Base-by-base conservation (phyloP, 2,888 invertebrate genomes). In the Drosophila prostipennis region DNA sequence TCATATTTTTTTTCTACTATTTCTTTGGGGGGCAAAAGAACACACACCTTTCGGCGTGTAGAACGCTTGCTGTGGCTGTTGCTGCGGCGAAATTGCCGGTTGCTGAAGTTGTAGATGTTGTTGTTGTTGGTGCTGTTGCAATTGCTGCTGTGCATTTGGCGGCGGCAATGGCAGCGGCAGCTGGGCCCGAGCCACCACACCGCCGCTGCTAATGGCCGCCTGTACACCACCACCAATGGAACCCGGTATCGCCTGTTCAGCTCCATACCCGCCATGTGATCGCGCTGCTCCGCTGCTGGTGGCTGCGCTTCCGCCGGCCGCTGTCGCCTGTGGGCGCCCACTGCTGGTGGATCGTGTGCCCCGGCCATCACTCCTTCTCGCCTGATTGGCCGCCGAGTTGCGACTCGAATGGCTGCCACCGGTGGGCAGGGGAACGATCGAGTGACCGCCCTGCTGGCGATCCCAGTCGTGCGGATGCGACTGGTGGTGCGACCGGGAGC, bases 31-130 rank as follows among this genome's bases (percentile, higher is more conserved):
- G 46, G 14, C 63, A 61, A 53, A 67, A 76, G 77, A 81, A 87
- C 77, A 91, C 92, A 90, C 92, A 95, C 95, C 95, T 95, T 95
- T 95, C 80, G 94, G 94, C 80, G 94, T 94, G 92, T 95, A 94
- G 91, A 95, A 95, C 90, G 95, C 95, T 91, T 95, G 90, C 68
- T 80, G 89, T 59, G 80, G 86, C 77, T 84, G 90, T 75, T 48
- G 48, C 34, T 48, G 48, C 32, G 74, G 84, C 71, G 79, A 77
- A 46, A 78, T 73, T 70, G 64, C 46, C 34, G 57, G 58, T 16
- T 57, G 40, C 57, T 59, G 56, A 16, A 23, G 60, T 34, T 61
- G 60, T 67, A 56, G 72, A 58, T 73, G 77, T 54, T 75, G 83
- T 69, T 81, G 80, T 67, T 81, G 87, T 65, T 78, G 81, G 51